Base-by-base conservation (phyloP, 2,797 vertebrate species). In the Capromys pilorides region DNA sequence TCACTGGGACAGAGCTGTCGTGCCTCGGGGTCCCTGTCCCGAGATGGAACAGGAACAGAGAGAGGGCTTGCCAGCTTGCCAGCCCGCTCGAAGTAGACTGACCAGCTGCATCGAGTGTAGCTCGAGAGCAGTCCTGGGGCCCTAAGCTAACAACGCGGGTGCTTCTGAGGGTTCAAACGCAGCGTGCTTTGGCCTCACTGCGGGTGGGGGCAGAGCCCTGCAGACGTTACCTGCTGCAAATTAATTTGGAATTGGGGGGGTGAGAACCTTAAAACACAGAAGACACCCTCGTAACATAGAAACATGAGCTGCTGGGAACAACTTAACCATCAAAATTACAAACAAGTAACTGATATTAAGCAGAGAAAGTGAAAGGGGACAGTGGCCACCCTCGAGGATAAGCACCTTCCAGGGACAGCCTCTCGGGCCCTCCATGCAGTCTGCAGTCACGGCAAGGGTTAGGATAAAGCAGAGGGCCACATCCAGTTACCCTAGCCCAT, bases 41-140 rank as follows among this genome's bases (percentile, higher is more conserved):
- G 39, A 84, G 71, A 83, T 36, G 69, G 19, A 73, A 24, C 5
- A 78, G 71, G 49, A 33, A 66, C n/a, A 90, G 62, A 62, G 28
- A 93, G 81, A 57, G 11, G 45, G 82, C 69, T 91, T 89, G 19
- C 84, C 54, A 88, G 94, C 85, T 84, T 90, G 39, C 54, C 5
- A 16, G 4, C 54, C 3, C 67, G 2, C 51, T 71, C 82, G 62
- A 93, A 88, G 93, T 49, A 77, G 24, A 89, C 61, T 31, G n/a
- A 84, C 64, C 8, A 61, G 51, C 11, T 10, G 51, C 92, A 79
- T 19, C 49, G 1, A 36, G 21, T 3, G 78, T 66, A 62, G 91
- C 31, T 26, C 18, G 66, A 93, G 64, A 67, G 59, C 57, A 94
- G 87, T 54, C 10, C 10, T n/a, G 69, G 64, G 36, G n/a, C 67